Evolutionary conservation across 1,140 invertebrate species (phyloP).

Genomic region (Polypedilum vanderplanki): DNA sequence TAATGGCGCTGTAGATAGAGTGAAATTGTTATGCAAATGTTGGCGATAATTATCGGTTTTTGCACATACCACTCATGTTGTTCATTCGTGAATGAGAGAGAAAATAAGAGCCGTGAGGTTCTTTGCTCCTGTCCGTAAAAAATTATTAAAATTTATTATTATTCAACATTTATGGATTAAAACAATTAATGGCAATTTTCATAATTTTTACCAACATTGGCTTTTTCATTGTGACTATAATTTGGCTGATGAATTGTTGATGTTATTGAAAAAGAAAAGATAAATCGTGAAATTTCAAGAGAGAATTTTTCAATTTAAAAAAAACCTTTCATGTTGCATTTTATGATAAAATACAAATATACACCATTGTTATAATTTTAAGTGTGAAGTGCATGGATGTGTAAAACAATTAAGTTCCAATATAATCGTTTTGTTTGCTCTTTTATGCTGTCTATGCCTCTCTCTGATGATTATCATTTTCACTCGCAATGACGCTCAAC

Average conservation of each 20-base stretch:
- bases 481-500: constrained; percentile 15
- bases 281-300: no score
- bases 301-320: no score
- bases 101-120: neutral
- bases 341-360: no score
- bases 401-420: constrained; percentile 21
- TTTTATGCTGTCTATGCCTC: constrained; percentile 1
- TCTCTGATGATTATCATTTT: neutral
- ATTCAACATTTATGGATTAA: constrained; percentile 14
- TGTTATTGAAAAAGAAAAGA: no score
- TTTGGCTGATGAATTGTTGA: neutral
- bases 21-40: constrained; percentile 18
- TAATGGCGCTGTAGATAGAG: constrained; percentile 10
- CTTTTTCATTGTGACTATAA: no score
- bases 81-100: neutral
- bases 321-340: no score
- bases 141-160: constrained; percentile 9
- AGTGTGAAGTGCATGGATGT: constrained; percentile 22
- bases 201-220: neutral
- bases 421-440: constrained; percentile 27
- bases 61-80: neutral
- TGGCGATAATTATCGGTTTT: constrained; percentile 12
- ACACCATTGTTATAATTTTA: neutral
- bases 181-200: neutral
- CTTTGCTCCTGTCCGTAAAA: neutral